A percentile compares a stretch with the other conserved stretches of the same genome.
Evolutionary conservation across 1,140 invertebrate species (phyloP).

Genomic region (Nylanderia fulva): DNA sequence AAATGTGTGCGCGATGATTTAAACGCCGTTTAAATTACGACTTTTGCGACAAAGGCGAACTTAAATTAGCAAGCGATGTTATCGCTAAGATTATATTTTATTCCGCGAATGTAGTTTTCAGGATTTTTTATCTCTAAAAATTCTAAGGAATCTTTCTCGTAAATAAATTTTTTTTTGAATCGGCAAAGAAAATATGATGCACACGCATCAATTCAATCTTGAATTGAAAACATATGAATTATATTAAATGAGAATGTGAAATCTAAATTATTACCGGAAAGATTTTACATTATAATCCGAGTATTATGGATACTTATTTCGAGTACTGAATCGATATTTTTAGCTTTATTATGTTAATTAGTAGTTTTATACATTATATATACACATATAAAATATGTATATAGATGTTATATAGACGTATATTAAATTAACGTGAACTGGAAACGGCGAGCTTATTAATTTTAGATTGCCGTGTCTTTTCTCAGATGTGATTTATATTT

Average conservation of each 20-base stretch:
- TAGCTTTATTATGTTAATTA: conserved; percentile 48
- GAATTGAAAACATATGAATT: conserved; percentile 14
- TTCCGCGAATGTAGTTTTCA: neutral
- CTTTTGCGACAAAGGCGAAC: neutral
- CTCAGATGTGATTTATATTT: conserved; percentile 31
- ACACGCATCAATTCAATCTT: neutral
- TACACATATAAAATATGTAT: too few species aligned
- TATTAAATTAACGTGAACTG: conserved; percentile 35
- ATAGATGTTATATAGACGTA: neutral
- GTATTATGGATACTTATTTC: conserved; percentile 1
- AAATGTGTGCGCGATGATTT: neutral
- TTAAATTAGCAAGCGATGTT: neutral
- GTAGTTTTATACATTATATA: conserved; percentile 12
- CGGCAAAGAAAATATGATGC: neutral
- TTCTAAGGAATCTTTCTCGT: neutral
- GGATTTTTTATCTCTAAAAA: neutral
- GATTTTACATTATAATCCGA: conserved; percentile 10
- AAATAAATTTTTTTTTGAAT: neutral
- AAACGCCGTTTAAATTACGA: neutral
- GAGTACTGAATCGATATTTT: neutral
- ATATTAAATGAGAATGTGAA: neutral
- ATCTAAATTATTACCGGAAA: conserved; percentile 24
- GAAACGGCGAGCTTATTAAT: conserved; percentile 22
- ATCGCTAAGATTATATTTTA: neutral
- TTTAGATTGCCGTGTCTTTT: conserved; percentile 30